These are phyloP conservation scores for Oxytorus armatus DNA, from an alignment of 2,888 invertebrate genomes.

Conservation along the genomic window DNA sequence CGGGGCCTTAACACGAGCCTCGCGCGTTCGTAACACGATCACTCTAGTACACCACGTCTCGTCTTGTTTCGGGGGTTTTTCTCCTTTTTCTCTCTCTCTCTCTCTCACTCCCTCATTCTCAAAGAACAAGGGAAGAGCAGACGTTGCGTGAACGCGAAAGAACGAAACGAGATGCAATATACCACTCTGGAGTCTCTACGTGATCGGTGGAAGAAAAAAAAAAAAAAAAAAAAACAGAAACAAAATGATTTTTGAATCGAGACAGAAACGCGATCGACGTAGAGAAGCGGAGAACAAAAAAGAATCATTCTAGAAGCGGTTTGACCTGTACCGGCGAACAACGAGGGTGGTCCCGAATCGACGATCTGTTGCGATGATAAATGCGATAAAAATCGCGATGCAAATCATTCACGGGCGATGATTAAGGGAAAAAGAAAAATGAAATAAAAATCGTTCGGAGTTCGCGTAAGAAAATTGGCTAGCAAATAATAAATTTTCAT, in stretches of 20 bases:
- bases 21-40: slow-evolving; percentile 80
- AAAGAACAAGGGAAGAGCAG: background rate
- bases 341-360: slow-evolving; percentile 48
- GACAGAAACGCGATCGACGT: slow-evolving; percentile 29
- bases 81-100: background rate
- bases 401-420: slow-evolving; percentile 6
- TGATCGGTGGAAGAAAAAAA: slow-evolving; percentile 9
- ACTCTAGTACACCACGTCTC: slow-evolving; percentile 72
- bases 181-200: slow-evolving; percentile 1
- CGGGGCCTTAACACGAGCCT: slow-evolving; percentile 79
- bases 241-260: slow-evolving; percentile 39
- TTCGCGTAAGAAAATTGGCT: too few relatives aligned
- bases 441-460: background rate
- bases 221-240: too few relatives aligned
- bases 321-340: slow-evolving; percentile 29
- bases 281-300: background rate
- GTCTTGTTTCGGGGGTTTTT: slow-evolving; percentile 45
- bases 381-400: slow-evolving; percentile 4
- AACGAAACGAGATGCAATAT: background rate
- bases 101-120: background rate
- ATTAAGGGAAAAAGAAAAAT: background rate
- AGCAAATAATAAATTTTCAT: too few relatives aligned
- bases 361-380: slow-evolving; percentile 10
- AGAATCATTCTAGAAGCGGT: slow-evolving; percentile 16
- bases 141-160: background rate